Conservation (phyloP, 2,113 vertebrate genomes). For the Oryzias woworae region DNA sequence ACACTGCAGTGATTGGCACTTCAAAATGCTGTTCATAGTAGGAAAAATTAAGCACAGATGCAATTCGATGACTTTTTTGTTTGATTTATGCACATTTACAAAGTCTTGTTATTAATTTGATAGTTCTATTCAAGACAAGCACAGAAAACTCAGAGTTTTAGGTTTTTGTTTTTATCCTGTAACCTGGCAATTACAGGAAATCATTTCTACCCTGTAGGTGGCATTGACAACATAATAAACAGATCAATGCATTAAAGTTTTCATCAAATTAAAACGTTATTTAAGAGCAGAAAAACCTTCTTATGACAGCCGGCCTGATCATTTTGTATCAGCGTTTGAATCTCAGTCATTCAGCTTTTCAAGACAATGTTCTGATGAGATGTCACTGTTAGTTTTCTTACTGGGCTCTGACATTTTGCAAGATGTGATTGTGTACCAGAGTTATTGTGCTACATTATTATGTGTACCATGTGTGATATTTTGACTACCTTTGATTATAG, state of each 20-base stretch:
- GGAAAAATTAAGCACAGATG: too few relatives aligned
- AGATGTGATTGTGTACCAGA: conserved; percentile 25
- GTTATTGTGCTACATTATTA: conserved; percentile 13
- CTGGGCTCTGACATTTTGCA: conserved; percentile 26
- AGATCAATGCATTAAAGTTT: neutral
- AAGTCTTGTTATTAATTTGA: too few relatives aligned
- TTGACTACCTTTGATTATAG: conserved; percentile 22
- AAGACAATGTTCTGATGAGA: conserved; percentile 13
- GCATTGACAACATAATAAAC: too few relatives aligned
- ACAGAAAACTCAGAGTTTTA: too few relatives aligned
- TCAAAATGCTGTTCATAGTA: too few relatives aligned
- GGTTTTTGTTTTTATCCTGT: too few relatives aligned
- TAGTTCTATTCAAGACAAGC: too few relatives aligned
- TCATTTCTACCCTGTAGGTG: too few relatives aligned
- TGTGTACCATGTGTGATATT: conserved; percentile 33
- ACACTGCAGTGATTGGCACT: too few relatives aligned
- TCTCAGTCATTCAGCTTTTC: neutral
- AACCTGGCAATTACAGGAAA: too few relatives aligned
- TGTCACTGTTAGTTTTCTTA: conserved; percentile 4
- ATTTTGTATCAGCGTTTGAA: conserved; percentile 2
- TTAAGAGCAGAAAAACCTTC: neutral
- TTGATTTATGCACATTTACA: too few relatives aligned
- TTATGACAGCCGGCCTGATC: conserved; percentile 2
- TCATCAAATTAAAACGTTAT: neutral
- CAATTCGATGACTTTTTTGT: too few relatives aligned